These are phyloP conservation scores for Cheumatopsyche charites DNA, from an alignment of 1,140 invertebrate species.

Conservation along the genomic window DNA sequence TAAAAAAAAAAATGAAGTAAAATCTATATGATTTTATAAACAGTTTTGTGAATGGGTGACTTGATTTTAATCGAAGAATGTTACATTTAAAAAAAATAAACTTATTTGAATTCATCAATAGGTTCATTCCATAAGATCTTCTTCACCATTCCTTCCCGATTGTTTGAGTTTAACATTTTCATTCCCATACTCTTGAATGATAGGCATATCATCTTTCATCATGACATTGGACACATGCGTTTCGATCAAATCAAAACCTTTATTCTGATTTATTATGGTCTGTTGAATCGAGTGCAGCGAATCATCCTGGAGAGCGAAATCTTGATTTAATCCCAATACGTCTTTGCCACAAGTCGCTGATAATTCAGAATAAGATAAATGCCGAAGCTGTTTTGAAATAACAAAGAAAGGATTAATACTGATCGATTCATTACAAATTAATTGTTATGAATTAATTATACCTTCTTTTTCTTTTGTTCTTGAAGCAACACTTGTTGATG, in stretches of 20 bases:
- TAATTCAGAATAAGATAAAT: constrained; percentile 40
- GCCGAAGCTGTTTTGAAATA: constrained; percentile 39
- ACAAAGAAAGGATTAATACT: neutral
- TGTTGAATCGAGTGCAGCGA: constrained; percentile 2
- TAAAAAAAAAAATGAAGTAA: too few relatives aligned
- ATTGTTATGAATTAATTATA: constrained; percentile 15
- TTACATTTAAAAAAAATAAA: too few relatives aligned
- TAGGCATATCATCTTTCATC: constrained; percentile 29
- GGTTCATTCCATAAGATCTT: neutral
- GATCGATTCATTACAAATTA: constrained; percentile 8
- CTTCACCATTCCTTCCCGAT: constrained; percentile 7
- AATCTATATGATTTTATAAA: too few relatives aligned
- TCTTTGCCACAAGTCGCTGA: constrained; percentile 43
- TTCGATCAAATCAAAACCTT: neutral
- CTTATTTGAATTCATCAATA: too few relatives aligned
- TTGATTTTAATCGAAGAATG: too few relatives aligned
- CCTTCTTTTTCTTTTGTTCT: constrained; percentile 57
- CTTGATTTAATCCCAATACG: constrained; percentile 39
- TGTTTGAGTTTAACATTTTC: neutral
- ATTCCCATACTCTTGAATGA: constrained; percentile 25
- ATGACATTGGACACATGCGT: neutral
- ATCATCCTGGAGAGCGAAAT: neutral
- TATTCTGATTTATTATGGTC: neutral
- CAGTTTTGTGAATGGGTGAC: too few relatives aligned
- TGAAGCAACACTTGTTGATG: constrained; percentile 56